A percentile compares a stretch with the other conserved stretches of the same genome.
phyloP scores from a whole-genome alignment of 2,888 invertebrate genomes.

The Apamea sordens region DNA sequence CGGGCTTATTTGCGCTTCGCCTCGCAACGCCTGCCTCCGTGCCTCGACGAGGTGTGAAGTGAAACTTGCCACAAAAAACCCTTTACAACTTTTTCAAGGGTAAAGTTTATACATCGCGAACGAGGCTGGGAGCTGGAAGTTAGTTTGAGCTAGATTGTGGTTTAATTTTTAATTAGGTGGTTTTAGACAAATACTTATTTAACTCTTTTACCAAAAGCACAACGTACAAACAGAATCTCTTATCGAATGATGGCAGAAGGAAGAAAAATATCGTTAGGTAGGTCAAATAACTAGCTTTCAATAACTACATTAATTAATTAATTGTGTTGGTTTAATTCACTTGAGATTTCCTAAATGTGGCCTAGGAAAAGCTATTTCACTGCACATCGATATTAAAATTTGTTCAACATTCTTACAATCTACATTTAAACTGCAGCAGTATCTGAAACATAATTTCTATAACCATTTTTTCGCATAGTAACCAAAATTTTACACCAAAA shows the following conservation, averaged over 20 bases:
- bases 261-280: conserved; percentile 15
- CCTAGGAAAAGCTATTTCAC: not conserved
- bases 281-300: conserved; percentile 1
- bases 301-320: conserved; percentile 18
- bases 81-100: conserved; percentile 80
- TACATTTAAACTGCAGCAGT: not conserved
- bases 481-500: conserved; percentile 8
- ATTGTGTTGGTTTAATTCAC: conserved; percentile 11
- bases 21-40: conserved; percentile 43
- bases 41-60: conserved; percentile 77
- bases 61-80: conserved; percentile 70
- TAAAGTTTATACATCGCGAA: conserved; percentile 73
- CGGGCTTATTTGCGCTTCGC: conserved; percentile 77
- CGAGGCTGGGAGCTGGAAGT: conserved; percentile 41
- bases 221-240: not conserved
- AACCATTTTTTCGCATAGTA: not conserved
- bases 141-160: conserved; percentile 18
- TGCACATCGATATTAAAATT: not conserved
- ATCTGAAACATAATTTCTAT: not conserved
- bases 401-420: not conserved
- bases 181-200: not conserved
- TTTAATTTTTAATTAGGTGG: conserved; percentile 11
- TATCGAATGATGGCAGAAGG: not conserved
- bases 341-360: not conserved
- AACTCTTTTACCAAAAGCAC: not conserved